phyloP scores from a whole-genome alignment of 2,797 vertebrate genomes.

The Semotilus atromaculatus region DNA sequence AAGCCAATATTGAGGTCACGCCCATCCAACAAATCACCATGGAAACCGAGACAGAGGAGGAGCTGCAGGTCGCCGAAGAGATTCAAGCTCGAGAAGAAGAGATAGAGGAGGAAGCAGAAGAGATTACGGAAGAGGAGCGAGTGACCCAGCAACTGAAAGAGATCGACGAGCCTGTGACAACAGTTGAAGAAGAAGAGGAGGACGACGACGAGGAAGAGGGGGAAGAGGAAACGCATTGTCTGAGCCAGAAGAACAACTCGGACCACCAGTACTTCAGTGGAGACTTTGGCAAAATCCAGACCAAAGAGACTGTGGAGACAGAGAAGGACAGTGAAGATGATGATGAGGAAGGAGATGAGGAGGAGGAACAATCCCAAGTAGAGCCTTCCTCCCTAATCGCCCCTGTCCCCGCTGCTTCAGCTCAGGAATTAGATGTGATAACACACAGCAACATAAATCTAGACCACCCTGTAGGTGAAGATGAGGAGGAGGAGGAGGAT shows the following conservation, averaged over 20 bases:
- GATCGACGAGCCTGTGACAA: slow-evolving; percentile 43
- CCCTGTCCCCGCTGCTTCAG: slow-evolving; percentile 65
- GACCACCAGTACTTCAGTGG: slow-evolving; percentile 84
- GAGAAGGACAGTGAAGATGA: slow-evolving; percentile 66
- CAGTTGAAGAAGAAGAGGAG: slow-evolving; percentile 50
- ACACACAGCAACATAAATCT: slow-evolving; percentile 67
- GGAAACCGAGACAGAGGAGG: slow-evolving; percentile 62
- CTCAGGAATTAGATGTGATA: slow-evolving; percentile 73
- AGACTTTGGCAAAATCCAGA: slow-evolving; percentile 73
- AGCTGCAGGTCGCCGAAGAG: slow-evolving; percentile 71
- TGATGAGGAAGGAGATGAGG: slow-evolving; percentile 61
- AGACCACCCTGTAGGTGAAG: slow-evolving; percentile 62
- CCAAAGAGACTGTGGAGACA: slow-evolving; percentile 66
- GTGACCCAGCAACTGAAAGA: slow-evolving; percentile 57
- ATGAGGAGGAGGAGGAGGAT: slow-evolving; percentile 63
- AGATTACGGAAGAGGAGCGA: slow-evolving; percentile 53
- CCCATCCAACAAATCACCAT: slow-evolving; percentile 73
- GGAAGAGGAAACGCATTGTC: slow-evolving; percentile 64
- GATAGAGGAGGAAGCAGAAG: slow-evolving; percentile 57
- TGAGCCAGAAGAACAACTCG: slow-evolving; percentile 76
- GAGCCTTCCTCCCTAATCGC: slow-evolving; percentile 59
- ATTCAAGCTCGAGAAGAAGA: slow-evolving; percentile 59
- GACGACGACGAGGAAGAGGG: slow-evolving; percentile 52
- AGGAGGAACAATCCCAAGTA: slow-evolving; percentile 66
- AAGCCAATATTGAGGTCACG: slow-evolving; percentile 75